Conservation (phyloP, 2,797 vertebrate species). For the Parotocinclus haroldoi region DNA sequence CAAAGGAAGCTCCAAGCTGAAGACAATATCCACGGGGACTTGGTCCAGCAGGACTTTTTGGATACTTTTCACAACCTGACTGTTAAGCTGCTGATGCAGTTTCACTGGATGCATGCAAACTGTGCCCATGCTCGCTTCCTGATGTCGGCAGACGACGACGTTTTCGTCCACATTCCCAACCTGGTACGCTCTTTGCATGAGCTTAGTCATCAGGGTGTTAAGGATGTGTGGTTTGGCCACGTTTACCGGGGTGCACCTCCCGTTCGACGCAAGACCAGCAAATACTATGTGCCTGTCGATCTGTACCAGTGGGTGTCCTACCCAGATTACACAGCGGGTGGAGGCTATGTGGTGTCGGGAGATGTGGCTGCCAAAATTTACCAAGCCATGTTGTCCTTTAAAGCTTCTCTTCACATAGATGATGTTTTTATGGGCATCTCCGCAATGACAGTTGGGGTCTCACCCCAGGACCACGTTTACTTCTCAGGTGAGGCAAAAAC, state of each 20-base stretch:
- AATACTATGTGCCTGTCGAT: slow-evolving; percentile 84
- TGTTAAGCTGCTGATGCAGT: slow-evolving; percentile 85
- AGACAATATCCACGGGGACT: slow-evolving; percentile 69
- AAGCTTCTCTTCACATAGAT: slow-evolving; percentile 89
- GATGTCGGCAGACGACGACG: slow-evolving; percentile 91
- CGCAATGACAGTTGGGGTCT: slow-evolving; percentile 82
- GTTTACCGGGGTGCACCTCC: slow-evolving; percentile 87
- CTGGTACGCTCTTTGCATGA: slow-evolving; percentile 80
- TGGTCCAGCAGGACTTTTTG: slow-evolving; percentile 87
- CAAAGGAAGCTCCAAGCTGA: slow-evolving; percentile 74
- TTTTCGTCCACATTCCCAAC: slow-evolving; percentile 92
- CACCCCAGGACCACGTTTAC: slow-evolving; percentile 80
- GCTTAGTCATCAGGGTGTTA: slow-evolving; percentile 65
- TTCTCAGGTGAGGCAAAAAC: slow-evolving; percentile 90
- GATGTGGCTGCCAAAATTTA: slow-evolving; percentile 87
- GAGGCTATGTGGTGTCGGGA: slow-evolving; percentile 83
- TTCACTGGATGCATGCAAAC: slow-evolving; percentile 83
- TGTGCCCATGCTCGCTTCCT: slow-evolving; percentile 85
- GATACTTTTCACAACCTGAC: slow-evolving; percentile 95
- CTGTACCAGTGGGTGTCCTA: slow-evolving; percentile 90
- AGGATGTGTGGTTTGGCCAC: slow-evolving; percentile 85
- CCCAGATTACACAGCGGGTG: slow-evolving; percentile 91
- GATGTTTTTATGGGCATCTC: slow-evolving; percentile 97
- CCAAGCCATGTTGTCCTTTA: slow-evolving; percentile 76
- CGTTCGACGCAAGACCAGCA: slow-evolving; percentile 77